Conservation (phyloP, 2,888 invertebrate genomes). For the Ochlodes sylvanus region DNA sequence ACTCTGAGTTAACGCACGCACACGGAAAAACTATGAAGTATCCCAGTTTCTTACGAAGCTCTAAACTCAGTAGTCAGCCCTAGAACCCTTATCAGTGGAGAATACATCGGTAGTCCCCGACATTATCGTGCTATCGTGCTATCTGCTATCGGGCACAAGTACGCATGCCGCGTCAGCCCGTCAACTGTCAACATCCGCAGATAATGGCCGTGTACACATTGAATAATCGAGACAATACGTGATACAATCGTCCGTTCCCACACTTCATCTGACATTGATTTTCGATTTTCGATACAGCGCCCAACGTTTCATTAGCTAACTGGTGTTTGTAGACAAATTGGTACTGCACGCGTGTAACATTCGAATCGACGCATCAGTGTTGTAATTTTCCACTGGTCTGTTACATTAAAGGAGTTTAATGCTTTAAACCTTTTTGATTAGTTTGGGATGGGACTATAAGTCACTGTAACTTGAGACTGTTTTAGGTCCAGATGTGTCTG, state of each 20-base stretch:
- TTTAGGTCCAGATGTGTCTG: too few species aligned
- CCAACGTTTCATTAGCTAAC: background rate
- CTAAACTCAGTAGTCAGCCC: background rate
- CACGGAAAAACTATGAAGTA: too few species aligned
- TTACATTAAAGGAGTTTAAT: too few species aligned
- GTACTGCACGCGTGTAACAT: too few species aligned
- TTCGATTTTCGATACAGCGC: constrained; percentile 27
- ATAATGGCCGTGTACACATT: constrained; percentile 20
- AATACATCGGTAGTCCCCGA: constrained; percentile 11
- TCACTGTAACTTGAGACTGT: too few species aligned
- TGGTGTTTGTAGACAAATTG: background rate
- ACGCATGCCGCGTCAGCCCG: constrained; percentile 2
- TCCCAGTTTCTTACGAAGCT: too few species aligned
- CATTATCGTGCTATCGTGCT: background rate
- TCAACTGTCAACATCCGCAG: constrained; percentile 30
- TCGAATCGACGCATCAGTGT: too few species aligned
- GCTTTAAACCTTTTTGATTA: too few species aligned
- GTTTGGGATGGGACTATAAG: too few species aligned
- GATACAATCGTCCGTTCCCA: constrained; percentile 9
- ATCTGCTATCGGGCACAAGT: constrained; percentile 19
- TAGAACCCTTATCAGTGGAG: constrained; percentile 1
- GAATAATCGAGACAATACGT: constrained; percentile 18
- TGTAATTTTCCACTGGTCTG: too few species aligned
- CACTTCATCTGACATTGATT: constrained; percentile 26
- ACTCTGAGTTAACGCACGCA: too few species aligned